Evolutionary conservation across 2,888 invertebrate species (phyloP), one percentile per base, ranked within the genome.

Genomic region (Falcaria lacertinaria): DNA sequence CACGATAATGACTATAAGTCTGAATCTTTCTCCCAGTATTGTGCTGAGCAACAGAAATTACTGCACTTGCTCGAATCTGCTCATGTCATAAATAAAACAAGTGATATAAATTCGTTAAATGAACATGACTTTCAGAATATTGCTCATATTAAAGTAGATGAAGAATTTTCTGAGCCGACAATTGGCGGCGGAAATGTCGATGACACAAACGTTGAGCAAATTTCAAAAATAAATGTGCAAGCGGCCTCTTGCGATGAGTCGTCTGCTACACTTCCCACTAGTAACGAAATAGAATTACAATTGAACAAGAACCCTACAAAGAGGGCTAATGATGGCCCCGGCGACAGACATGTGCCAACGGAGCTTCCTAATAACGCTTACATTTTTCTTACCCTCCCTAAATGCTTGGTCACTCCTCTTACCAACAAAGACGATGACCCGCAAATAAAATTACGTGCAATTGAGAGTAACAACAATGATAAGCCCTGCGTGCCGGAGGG

Each of bases 311-410:
- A n/a, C n/a, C n/a, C 34, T 44, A 40, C 44, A 13, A 41, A 48
- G 32, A 36, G 39, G 8, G 45, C 48, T 17, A 55, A 44, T 39
- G 51, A 63, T 39, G 32, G 39, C 8, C 34, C 44, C 28, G 39
- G 46, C 17, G 48, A 59, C 42, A 54, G 63, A 42, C 64, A 61
- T 44, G 47, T 71, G 38, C 49, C 75, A 52, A 60, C 72, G 32
- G 70, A 78, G 46, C 60, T 78, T 50, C 64, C 75, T 60, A 75
- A 76, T 59, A 80, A 77, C 59, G 70, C 83, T 71, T 80, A 72
- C 53, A 59, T 80, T 43, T 72, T 80, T 60, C 65, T 82, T 74
- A 80, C 82, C 57, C 64, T 79, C 54, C 77, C 80, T 48, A 69
- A 76, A 59, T 68, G 69, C 69, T 69, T 74, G 52, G 48, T 69